These are phyloP conservation scores for Zoanthus solanderi DNA, from an alignment of 92 coral and sea anemone species.

Conservation along the genomic window DNA sequence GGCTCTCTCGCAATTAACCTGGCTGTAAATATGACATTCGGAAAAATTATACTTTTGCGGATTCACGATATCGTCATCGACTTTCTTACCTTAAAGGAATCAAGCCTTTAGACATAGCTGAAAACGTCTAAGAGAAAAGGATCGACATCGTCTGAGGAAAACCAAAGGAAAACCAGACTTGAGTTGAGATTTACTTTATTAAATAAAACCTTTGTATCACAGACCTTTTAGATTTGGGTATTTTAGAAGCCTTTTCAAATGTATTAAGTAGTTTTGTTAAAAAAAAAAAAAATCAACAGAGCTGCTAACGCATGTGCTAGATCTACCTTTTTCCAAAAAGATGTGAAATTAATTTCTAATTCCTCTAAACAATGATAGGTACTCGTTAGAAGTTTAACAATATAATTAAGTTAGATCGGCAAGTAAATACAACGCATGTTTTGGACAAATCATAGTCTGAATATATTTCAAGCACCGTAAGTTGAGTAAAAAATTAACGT, in stretches of 20 bases:
- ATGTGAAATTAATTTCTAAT: too few species aligned
- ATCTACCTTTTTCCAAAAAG: too few species aligned
- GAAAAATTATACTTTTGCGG: not conserved
- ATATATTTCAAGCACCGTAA: too few species aligned
- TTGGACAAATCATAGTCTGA: too few species aligned
- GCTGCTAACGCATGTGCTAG: too few species aligned
- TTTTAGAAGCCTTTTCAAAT: not conserved
- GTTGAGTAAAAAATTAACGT: too few species aligned
- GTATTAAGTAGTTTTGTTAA: too few species aligned
- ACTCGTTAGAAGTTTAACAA: too few species aligned
- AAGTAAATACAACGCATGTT: too few species aligned
- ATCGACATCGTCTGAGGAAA: constrained; percentile 70
- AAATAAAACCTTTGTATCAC: not conserved
- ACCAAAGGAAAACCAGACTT: constrained; percentile 54
- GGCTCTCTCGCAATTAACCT: not conserved
- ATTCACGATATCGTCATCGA: not conserved
- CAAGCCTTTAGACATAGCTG: constrained; percentile 64
- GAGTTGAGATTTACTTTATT: constrained; percentile 23
- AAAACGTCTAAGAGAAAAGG: constrained; percentile 78
- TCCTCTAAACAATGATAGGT: too few species aligned
- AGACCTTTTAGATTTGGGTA: not conserved
- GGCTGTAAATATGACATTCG: not conserved
- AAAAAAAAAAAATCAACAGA: too few species aligned
- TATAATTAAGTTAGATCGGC: too few species aligned
- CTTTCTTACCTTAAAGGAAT: constrained; percentile 63